phyloP scores from a whole-genome alignment of 2,797 vertebrate species.

The Gallinago stenura region DNA sequence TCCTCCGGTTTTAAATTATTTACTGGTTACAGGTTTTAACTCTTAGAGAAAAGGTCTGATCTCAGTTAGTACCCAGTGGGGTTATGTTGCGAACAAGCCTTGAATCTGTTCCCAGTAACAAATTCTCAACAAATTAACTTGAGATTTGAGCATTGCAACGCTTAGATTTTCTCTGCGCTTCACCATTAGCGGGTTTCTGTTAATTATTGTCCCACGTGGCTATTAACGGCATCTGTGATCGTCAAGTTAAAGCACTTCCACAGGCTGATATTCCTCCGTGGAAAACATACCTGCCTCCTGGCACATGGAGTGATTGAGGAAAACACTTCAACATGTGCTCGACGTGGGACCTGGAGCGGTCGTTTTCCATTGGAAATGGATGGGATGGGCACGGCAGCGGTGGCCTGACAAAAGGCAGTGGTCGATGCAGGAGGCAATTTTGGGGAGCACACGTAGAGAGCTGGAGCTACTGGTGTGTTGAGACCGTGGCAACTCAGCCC shows the following conservation, averaged over 20 bases:
- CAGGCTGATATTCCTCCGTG: not conserved
- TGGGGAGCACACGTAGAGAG: fast-evolving
- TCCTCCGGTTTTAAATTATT: not conserved
- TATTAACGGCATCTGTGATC: not conserved
- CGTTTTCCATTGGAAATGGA: fast-evolving
- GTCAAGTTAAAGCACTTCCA: not conserved
- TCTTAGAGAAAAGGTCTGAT: not conserved
- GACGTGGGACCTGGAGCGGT: not conserved
- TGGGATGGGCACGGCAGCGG: fast-evolving
- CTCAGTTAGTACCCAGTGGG: not conserved
- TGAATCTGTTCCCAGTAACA: not conserved
- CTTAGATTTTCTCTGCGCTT: not conserved
- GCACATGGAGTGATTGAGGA: fast-evolving
- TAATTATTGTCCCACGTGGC: not conserved
- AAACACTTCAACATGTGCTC: not conserved
- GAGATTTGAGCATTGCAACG: not conserved
- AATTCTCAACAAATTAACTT: not conserved
- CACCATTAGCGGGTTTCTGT: fast-evolving
- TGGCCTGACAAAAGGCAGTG: fast-evolving
- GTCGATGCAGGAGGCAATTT: not conserved
- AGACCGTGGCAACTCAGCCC: fast-evolving
- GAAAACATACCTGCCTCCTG: not conserved
- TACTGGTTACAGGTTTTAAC: not conserved
- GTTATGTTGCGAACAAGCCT: not conserved
- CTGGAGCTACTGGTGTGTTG: not conserved